A percentile compares a stretch with the other conserved stretches of the same genome.
phyloP scores from a whole-genome alignment of 2,797 vertebrate species.

The Astyanax mexicanus region DNA sequence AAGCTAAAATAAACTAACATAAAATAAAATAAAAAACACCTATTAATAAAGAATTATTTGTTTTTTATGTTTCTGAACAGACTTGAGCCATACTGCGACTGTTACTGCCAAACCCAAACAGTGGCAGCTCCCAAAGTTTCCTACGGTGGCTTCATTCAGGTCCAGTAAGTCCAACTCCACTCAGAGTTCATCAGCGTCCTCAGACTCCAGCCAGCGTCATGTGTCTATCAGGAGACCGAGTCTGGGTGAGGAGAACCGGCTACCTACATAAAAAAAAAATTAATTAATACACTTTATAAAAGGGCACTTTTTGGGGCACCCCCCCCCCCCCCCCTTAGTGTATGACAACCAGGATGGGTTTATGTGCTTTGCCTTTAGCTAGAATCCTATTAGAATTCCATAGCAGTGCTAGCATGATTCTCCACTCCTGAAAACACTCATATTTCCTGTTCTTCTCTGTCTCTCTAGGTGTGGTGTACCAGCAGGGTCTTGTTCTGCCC shows the following conservation, averaged over 20 bases:
- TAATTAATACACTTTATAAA: too few species aligned
- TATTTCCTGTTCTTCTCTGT: neutral
- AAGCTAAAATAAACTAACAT: neutral
- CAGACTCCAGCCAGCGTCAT: constrained; percentile 47
- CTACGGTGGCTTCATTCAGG: constrained; percentile 52
- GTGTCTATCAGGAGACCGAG: constrained; percentile 42
- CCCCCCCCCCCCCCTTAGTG: too few species aligned
- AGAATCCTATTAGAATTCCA: too few species aligned
- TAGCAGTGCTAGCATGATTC: too few species aligned
- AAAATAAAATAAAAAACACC: too few species aligned
- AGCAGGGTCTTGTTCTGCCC: constrained; percentile 22
- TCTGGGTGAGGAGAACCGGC: constrained; percentile 46
- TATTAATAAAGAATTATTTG: too few species aligned
- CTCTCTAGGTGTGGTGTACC: constrained; percentile 31
- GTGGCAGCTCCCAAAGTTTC: constrained; percentile 31
- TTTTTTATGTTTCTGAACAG: constrained; percentile 66
- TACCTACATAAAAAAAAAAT: too few species aligned
- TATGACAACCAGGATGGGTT: neutral
- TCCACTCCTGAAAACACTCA: too few species aligned
- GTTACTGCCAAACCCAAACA: constrained; percentile 53
- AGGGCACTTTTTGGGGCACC: too few species aligned
- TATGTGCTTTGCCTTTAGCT: too few species aligned
- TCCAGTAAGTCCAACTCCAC: constrained; percentile 61
- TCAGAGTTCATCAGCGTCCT: constrained; percentile 57
- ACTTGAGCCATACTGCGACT: constrained; percentile 79